These are phyloP conservation scores for Oncorhynchus clarkii DNA, from an alignment of 2,113 vertebrate genomes.

Conservation along the genomic window DNA sequence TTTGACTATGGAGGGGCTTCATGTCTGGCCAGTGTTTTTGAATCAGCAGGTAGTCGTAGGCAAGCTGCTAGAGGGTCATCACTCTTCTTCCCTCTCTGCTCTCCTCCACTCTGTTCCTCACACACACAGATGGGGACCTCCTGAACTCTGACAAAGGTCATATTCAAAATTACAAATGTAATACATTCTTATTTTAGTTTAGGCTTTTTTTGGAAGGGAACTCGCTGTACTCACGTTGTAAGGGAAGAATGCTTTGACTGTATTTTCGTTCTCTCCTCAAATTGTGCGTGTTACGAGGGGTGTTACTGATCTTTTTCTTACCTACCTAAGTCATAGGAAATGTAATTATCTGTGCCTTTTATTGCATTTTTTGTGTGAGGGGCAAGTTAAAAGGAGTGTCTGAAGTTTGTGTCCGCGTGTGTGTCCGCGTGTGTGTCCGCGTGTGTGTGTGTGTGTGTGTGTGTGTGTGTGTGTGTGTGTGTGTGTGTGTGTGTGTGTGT, in stretches of 20 bases:
- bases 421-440: too few species aligned
- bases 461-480: too few species aligned
- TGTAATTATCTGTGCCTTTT: slow-evolving; percentile 32
- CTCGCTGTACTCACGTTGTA: neutral
- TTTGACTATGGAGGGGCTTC: slow-evolving; percentile 81
- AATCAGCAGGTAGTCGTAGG: slow-evolving; percentile 96
- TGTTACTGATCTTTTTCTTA: slow-evolving; percentile 19
- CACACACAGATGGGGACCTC: slow-evolving; percentile 91
- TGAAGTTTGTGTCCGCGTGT: slow-evolving; percentile 18
- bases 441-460: neutral
- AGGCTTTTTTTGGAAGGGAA: slow-evolving; percentile 50
- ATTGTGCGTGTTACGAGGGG: slow-evolving; percentile 10
- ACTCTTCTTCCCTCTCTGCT: slow-evolving; percentile 78
- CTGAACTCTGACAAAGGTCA: slow-evolving; percentile 92
- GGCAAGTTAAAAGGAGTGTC: slow-evolving; percentile 54
- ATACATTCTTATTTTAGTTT: slow-evolving; percentile 65
- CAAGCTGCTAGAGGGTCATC: slow-evolving; percentile 87
- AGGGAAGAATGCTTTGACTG: too few species aligned
- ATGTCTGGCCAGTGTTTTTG: slow-evolving; percentile 96
- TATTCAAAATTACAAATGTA: slow-evolving; percentile 76
- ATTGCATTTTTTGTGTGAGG: slow-evolving; percentile 28
- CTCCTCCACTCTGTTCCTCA: slow-evolving; percentile 7
- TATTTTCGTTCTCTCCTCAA: slow-evolving; percentile 6
- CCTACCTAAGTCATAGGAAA: slow-evolving; percentile 33
- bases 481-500: neutral